Evolutionary conservation across 2,113 vertebrate species (phyloP), one percentile per base, ranked within the genome.

Genomic region (Brachypodius melanocephalos): DNA sequence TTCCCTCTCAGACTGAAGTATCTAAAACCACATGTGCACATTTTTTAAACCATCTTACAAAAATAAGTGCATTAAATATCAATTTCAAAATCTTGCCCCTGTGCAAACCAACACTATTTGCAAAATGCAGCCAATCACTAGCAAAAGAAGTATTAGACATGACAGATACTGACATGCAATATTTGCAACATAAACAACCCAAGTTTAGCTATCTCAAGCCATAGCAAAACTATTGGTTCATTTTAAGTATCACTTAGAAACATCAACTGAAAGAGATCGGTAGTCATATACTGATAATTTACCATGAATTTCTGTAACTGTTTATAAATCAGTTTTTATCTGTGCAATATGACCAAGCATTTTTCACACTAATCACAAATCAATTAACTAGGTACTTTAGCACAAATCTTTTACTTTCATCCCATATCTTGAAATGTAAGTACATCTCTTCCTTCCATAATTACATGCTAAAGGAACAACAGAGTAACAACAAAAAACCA

Each of bases 271-370:
- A 49, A 51, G 28, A 72, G 24, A 51, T 62, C 49, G 25, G 51
- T 38, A 69, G 46, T 34, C 65, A 58, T 19, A 36, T 21, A 62
- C 26, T 54, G 38, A 65, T 9, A 66, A 68, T 42, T 32, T 66
- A 10, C 34, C 62, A 20, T 17, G 29, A 75, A 82, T 75, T 73
- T 40, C 20, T 75, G 17, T 40, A 91, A 89, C 20, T 58, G 17
- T 49, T 66, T 67, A 63, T 31, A 61, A 68, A 76, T 25, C 31
- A 3, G 5, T 45, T 65, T 73, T 71, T n/a, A 48, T 32, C 67
- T 68, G 14, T 0, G 0, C 38, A 69, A 43, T 22, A 51, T 6
- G 13, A 62, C 26, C 38, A 42, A 63, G 40, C 2, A 4, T 45
- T 67, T 87, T 63, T 74, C 48, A 38, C 38, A 38, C 38, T 38